A percentile compares a stretch with the other conserved stretches of the same genome.
Evolutionary conservation across 2,888 invertebrate genomes (phyloP).

Genomic region (Lobophora halterata): DNA sequence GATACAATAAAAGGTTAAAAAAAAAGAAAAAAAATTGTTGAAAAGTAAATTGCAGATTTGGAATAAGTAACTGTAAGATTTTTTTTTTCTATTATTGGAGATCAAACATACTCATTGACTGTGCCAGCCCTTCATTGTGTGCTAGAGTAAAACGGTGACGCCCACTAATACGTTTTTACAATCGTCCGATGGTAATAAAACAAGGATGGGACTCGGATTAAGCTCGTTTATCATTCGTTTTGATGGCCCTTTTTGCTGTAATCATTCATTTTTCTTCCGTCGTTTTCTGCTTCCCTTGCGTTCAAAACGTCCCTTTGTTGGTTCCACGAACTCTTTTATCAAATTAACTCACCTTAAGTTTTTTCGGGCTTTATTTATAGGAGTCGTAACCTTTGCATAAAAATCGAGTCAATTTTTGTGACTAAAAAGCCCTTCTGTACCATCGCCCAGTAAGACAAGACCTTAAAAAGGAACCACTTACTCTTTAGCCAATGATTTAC

Average conservation of each 20-base stretch:
- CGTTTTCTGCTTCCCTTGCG: conserved; percentile 74
- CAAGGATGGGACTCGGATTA: conserved; percentile 76
- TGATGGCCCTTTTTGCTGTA: conserved; percentile 80
- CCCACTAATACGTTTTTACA: conserved; percentile 79
- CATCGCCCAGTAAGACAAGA: too few species aligned
- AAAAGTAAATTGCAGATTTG: too few species aligned
- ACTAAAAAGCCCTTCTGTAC: too few species aligned
- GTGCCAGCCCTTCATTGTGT: conserved; percentile 5
- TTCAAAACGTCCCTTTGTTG: conserved; percentile 73
- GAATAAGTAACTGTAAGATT: too few species aligned
- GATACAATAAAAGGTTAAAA: too few species aligned
- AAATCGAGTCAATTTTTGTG: conserved; percentile 35
- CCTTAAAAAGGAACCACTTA: too few species aligned
- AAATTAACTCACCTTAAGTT: conserved; percentile 57
- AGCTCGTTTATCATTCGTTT: conserved; percentile 80
- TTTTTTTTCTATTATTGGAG: too few species aligned
- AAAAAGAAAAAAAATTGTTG: too few species aligned
- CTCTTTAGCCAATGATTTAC: too few species aligned
- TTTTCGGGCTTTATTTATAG: conserved; percentile 33
- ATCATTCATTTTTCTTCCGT: conserved; percentile 80
- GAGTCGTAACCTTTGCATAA: conserved; percentile 30
- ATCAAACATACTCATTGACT: not conserved
- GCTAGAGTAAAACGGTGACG: conserved; percentile 35
- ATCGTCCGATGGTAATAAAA: conserved; percentile 77
- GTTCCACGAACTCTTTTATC: conserved; percentile 60